Percentiles rank a stretch among this genome's conserved stretches.
Evolutionary conservation across 2,113 vertebrate species (phyloP).

Genomic region (Indri indri): DNA sequence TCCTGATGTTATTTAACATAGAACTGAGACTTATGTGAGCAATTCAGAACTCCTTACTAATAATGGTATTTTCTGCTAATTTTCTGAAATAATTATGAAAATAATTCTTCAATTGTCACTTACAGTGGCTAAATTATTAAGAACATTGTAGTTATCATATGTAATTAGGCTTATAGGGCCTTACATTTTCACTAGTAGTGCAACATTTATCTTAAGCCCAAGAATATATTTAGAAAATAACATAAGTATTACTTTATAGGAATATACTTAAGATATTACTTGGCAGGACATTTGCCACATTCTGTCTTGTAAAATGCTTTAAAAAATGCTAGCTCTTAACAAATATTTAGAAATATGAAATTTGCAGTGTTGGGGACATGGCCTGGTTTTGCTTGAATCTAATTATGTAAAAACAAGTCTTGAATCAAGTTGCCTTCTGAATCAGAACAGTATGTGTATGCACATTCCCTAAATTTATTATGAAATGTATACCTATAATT

Average conservation of each 20-base stretch:
- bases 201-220: not conserved
- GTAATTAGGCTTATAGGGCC: not conserved
- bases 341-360: conserved; percentile 31
- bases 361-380: not conserved
- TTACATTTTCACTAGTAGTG: not conserved
- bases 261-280: not conserved
- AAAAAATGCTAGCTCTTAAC: conserved; percentile 24
- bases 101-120: conserved; percentile 12
- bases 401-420: not conserved
- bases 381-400: not conserved
- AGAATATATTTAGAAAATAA: conserved; percentile 5
- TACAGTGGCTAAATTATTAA: not conserved
- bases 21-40: not conserved
- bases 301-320: not conserved
- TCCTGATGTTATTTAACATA: not conserved
- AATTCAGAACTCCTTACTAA: not conserved
- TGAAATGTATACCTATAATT: not conserved
- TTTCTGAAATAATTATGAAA: conserved; percentile 1
- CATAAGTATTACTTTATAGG: not conserved
- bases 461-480: not conserved
- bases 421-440: conserved; percentile 6
- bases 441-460: not conserved
- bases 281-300: not conserved
- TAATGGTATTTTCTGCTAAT: not conserved
- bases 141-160: not conserved